Base-by-base conservation (phyloP, 2,797 vertebrate species). In the Malurus leucopterus region DNA sequence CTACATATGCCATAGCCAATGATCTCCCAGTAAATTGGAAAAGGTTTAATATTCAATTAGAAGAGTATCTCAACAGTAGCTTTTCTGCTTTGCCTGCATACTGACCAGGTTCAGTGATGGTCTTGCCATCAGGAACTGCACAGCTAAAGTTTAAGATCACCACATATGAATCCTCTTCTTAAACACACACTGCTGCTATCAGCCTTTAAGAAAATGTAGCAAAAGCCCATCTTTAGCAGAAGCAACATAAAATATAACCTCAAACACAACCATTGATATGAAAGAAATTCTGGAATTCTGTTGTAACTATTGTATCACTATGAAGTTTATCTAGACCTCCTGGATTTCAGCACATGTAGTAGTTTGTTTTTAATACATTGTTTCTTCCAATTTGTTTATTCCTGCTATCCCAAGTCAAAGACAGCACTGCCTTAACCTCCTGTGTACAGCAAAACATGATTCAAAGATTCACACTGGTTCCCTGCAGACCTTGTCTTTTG, bases 121-220 rank as follows among this genome's bases (percentile, higher is more conserved):
- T 47, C 8, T 64, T 22, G 44, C 8, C 36, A 38, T 26, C 1
- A 16, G 34, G 8, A 76, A 40, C 20, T 44, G 14, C 29, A 71
- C 2, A 64, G 24, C 17, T 49, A 1, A 65, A 27, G 34, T 61
- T 46, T 68, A 62, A 57, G 15, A 82, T 0, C 57, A 4, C 14
- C 54, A 70, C 0, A 2, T 0, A 3, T n/a, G 24, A 67, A 62
- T 7, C 2, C 6, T 23, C 47, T 34, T 36, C 46, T 51, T 19
- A 36, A 36, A 36, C 36, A 64, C 5, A 41, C 8, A 4, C n/a
- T 67, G 55, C 29, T 53, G 29, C n/a, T 5, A 12, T 15, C 4
- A 76, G 14, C 13, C 40, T 53, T 55, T 23, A 32, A 11, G 9
- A 44, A 75, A 82, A 47, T 2, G 4, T 15, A 67, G 20, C 34